phyloP scores from a whole-genome alignment of 2,113 vertebrate species.

The Serilophus lunatus region DNA sequence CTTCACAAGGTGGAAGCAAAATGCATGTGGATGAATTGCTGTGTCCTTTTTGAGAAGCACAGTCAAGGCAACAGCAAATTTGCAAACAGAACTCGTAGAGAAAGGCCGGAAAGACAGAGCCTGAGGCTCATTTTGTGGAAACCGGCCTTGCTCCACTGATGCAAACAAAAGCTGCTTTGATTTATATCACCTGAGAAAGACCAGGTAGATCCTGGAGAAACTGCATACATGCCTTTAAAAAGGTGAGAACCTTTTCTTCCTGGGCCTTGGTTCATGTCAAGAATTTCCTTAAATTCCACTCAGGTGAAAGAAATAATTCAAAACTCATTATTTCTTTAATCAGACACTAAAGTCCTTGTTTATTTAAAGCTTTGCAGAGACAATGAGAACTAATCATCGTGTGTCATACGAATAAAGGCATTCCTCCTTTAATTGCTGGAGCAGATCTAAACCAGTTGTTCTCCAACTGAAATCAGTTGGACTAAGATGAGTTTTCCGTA shows the following conservation, averaged over 20 bases:
- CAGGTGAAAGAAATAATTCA: conserved; percentile 10
- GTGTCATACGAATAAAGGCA: conserved; percentile 51
- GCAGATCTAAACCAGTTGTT: conserved; percentile 41
- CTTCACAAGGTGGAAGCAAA: background rate
- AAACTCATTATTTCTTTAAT: conserved; percentile 54
- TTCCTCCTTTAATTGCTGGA: conserved; percentile 28
- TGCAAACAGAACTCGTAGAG: background rate
- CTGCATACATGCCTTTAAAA: background rate
- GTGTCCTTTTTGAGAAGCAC: background rate
- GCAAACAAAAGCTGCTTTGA: background rate
- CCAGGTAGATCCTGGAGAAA: background rate
- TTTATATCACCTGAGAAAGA: background rate
- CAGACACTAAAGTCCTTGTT: conserved; percentile 16
- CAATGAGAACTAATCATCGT: conserved; percentile 45
- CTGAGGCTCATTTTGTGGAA: background rate
- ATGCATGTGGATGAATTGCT: background rate
- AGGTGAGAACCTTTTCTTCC: background rate
- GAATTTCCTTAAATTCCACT: conserved; percentile 21
- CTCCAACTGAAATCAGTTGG: conserved; percentile 26
- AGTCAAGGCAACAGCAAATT: background rate
- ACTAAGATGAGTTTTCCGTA: background rate
- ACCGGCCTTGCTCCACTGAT: background rate
- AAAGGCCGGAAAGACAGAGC: background rate
- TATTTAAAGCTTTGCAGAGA: conserved; percentile 50
- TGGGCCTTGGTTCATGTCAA: background rate